Percentiles rank a stretch among this genome's conserved stretches.
These are phyloP conservation scores for Contarinia nasturtii DNA, from an alignment of 1,140 invertebrate species.

Conservation along the genomic window DNA sequence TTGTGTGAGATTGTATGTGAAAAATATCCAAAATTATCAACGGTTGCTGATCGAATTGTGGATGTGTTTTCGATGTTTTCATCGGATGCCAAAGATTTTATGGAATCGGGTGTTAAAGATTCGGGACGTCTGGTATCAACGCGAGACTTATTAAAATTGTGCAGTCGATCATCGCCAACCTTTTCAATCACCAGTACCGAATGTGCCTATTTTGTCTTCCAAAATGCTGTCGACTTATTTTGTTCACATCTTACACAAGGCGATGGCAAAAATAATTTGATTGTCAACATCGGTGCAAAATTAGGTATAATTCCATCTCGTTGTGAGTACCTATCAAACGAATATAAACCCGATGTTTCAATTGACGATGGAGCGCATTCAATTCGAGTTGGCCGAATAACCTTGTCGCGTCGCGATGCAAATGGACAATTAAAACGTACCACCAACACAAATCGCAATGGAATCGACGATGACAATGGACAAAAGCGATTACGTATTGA, in stretches of 20 bases:
- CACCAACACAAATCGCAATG: neutral
- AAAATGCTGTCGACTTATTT: conserved; percentile 86
- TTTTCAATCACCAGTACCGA: conserved; percentile 57
- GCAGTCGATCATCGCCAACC: conserved; percentile 48
- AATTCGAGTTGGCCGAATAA: conserved; percentile 35
- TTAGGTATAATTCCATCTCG: conserved; percentile 68
- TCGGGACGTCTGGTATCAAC: conserved; percentile 47
- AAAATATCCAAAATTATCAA: conserved; percentile 50
- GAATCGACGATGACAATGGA: neutral
- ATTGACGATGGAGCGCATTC: conserved; percentile 20
- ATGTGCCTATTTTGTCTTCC: conserved; percentile 57
- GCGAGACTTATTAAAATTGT: conserved; percentile 88
- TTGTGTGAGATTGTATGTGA: conserved; percentile 42
- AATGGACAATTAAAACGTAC: neutral
- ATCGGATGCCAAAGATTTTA: conserved; percentile 14
- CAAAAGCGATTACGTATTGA: neutral
- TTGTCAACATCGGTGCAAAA: conserved; percentile 55
- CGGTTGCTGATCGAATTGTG: conserved; percentile 57
- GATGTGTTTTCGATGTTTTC: conserved; percentile 71
- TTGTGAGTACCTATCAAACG: conserved; percentile 58
- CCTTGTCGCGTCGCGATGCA: conserved; percentile 13
- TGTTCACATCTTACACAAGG: conserved; percentile 35
- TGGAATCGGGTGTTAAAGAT: conserved; percentile 14
- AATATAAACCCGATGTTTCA: conserved; percentile 58
- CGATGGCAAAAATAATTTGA: conserved; percentile 38